phyloP scores from a whole-genome alignment of 1,140 invertebrate species.

The Pararge aegeria region DNA sequence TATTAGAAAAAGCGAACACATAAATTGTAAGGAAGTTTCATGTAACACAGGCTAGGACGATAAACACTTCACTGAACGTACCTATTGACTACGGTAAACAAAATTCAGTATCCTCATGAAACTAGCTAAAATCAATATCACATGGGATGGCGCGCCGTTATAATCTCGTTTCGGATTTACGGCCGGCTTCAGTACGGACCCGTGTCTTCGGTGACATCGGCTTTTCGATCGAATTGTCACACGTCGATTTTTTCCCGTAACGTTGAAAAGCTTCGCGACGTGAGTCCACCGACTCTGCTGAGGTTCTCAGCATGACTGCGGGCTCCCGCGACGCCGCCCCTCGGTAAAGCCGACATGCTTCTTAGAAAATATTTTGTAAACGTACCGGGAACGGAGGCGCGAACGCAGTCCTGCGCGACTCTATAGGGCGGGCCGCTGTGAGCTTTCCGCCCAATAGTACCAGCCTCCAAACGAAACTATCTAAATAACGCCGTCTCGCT shows the following conservation, averaged over 20 bases:
- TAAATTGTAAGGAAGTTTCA: constrained; percentile 28
- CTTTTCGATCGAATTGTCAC: constrained; percentile 61
- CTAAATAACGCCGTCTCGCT: constrained; percentile 41
- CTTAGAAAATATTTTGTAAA: constrained; percentile 66
- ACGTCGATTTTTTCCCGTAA: constrained; percentile 62
- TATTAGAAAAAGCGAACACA: constrained; percentile 27
- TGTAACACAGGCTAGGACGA: constrained; percentile 36
- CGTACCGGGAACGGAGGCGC: constrained; percentile 49
- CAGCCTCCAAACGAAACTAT: constrained; percentile 24
- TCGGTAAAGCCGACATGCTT: constrained; percentile 66
- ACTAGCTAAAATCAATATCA: constrained; percentile 55
- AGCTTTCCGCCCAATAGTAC: constrained; percentile 67
- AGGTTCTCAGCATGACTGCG: constrained; percentile 77
- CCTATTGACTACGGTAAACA: constrained; percentile 37
- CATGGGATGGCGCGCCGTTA: constrained; percentile 64
- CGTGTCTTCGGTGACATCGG: constrained; percentile 46
- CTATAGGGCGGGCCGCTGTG: constrained; percentile 54
- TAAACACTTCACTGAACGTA: constrained; percentile 62
- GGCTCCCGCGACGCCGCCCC: constrained; percentile 74
- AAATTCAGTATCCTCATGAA: constrained; percentile 61
- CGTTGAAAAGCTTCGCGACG: constrained; percentile 63
- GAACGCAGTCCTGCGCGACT: constrained; percentile 57
- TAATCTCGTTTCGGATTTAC: constrained; percentile 47
- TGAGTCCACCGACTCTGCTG: constrained; percentile 70
- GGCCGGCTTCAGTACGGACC: constrained; percentile 27